Conservation (phyloP, 2,888 invertebrate species). For the Euproctis similis region DNA sequence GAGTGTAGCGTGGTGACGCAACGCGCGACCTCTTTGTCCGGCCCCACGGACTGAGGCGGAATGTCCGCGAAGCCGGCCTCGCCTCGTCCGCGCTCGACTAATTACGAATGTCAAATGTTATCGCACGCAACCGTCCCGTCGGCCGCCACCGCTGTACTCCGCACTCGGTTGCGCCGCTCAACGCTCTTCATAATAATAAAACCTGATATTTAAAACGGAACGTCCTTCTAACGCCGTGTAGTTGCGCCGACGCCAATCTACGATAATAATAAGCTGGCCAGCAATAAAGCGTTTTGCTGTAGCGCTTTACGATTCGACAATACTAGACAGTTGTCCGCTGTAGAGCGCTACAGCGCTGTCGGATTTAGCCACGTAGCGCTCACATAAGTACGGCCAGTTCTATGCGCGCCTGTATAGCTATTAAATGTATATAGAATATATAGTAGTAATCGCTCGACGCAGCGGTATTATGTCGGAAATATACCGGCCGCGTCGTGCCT, state of each 20-base stretch:
- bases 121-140: conserved; percentile 74
- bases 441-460: conserved; percentile 77
- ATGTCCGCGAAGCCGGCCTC: conserved; percentile 53
- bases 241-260: conserved; percentile 77
- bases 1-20: conserved; percentile 53
- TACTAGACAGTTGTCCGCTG: conserved; percentile 35
- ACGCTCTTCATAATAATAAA: conserved; percentile 77
- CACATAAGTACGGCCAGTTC: conserved; percentile 77
- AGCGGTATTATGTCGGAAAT: conserved; percentile 77
- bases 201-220: conserved; percentile 77
- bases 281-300: conserved; percentile 49
- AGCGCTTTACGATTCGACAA: conserved; percentile 43
- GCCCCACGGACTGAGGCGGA: conserved; percentile 54
- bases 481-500: conserved; percentile 72
- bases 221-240: conserved; percentile 77
- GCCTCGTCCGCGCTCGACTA: conserved; percentile 62
- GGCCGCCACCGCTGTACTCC: conserved; percentile 73
- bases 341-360: conserved; percentile 57
- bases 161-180: no score
- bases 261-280: conserved; percentile 75
- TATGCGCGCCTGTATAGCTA: conserved; percentile 77
- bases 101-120: conserved; percentile 77
- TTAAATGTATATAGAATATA: conserved; percentile 77
- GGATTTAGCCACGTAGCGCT: conserved; percentile 57
- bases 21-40: conserved; percentile 72